A percentile compares a stretch with the other conserved stretches of the same genome.
Evolutionary conservation across 2,113 vertebrate genomes (phyloP).

Genomic region (Scolopax mira): DNA sequence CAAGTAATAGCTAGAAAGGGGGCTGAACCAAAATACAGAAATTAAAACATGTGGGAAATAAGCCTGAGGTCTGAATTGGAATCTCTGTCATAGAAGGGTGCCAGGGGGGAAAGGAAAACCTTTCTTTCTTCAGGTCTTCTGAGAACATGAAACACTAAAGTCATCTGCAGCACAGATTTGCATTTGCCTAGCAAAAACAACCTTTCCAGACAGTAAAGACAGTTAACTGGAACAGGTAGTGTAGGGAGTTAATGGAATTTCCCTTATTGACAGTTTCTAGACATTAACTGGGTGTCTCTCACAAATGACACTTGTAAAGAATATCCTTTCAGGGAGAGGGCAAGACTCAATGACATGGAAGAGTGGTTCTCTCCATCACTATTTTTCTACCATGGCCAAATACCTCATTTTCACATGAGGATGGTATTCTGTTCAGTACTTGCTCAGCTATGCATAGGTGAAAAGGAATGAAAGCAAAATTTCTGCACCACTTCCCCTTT

Average conservation of each 20-base stretch:
- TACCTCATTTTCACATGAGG: not conserved
- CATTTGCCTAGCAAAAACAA: not conserved
- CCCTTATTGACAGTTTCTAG: not conserved
- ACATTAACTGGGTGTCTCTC: not conserved
- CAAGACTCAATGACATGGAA: not conserved
- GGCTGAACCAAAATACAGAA: not conserved
- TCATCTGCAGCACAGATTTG: not conserved
- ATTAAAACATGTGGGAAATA: not conserved
- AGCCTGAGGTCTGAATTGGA: not conserved
- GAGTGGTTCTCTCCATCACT: not conserved
- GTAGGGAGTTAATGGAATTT: not conserved
- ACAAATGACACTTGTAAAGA: not conserved
- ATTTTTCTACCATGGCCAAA: not conserved
- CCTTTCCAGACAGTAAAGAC: not conserved
- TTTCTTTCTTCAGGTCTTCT: not conserved
- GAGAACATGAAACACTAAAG: not conserved
- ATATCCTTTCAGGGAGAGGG: not conserved
- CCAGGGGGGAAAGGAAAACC: accelerated
- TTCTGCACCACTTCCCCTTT: not conserved
- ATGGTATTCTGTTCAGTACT: not conserved
- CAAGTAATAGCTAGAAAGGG: not conserved
- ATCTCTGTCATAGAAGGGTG: not conserved
- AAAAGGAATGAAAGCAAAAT: not conserved
- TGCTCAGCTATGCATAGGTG: not conserved
- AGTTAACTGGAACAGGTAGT: not conserved